Evolutionary conservation across 2,888 invertebrate species (phyloP), one percentile per base, ranked within the genome.

Genomic region (Drosophila fulvimacula): DNA sequence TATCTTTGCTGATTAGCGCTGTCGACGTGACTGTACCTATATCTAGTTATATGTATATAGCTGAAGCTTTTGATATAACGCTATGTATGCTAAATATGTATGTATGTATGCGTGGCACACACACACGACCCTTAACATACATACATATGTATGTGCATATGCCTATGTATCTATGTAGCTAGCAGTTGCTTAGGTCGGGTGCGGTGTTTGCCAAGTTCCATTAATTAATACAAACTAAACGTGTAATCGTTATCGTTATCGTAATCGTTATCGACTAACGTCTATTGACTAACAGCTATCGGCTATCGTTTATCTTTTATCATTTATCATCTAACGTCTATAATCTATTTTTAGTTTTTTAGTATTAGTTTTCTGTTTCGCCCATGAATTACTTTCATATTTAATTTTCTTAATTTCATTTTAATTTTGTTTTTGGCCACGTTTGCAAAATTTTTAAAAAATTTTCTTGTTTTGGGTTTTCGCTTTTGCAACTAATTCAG

Each of bases 401-500:
- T 19, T 27, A n/a, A 5, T 46, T 46, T 44, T 27, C 15, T 27
- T 15, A 42, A 11, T 21, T 41, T 42, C 13, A 42, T 15, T 69
- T 49, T 48, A 48, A 44, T 64, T 34, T 48, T 19, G 0, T 11
- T 64, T 82, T 77, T 80, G 82, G 79, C 81, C 82, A 73, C 81
- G 53, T 36, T 67, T 52, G 56, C 41, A 68, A 79, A 67, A 48
- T 64, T 65, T 67, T 68, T 41, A 42, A 65, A 78, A 78, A 86
- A 76, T 62, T 61, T 65, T 63, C 51, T 70, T 48, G 17, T 49
- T 58, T 44, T 49, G 34, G 41, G 41, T 41, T 55, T 62, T 63
- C 19, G 53, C 68, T 69, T 73, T 79, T 69, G 73, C 80, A 81
- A 87, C 85, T 90, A 90, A 89, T 90, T 90, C 89, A 90, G 88